These are phyloP conservation scores for Alloscopus bannaensis DNA, from an alignment of 2,888 invertebrate genomes.

Conservation along the genomic window DNA sequence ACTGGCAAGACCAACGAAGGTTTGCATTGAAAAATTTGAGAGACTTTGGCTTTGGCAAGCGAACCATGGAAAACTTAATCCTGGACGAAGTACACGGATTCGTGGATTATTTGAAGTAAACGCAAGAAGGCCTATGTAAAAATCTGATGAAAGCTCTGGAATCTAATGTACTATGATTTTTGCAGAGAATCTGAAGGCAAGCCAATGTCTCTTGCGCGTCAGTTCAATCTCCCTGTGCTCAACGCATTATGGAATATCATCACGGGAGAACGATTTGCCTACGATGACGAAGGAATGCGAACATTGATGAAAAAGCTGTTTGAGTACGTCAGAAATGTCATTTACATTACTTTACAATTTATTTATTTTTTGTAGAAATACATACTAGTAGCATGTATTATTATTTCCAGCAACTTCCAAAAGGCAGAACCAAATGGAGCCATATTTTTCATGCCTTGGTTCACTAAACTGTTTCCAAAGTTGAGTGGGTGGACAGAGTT, in stretches of 20 bases:
- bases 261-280: conserved; percentile 60
- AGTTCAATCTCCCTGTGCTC: conserved; percentile 39
- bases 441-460: conserved; percentile 59
- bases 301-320: conserved; percentile 60
- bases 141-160: neutral
- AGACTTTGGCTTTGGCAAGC: conserved; percentile 60
- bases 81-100: conserved; percentile 33
- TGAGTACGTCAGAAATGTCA: neutral
- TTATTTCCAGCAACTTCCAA: conserved; percentile 35
- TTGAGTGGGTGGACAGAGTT: conserved; percentile 38
- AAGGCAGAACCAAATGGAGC: conserved; percentile 29
- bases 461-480: conserved; percentile 32
- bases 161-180: neutral
- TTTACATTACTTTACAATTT: neutral
- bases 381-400: neutral
- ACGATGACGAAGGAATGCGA: conserved; percentile 59
- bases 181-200: neutral
- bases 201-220: neutral
- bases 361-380: too few relatives aligned
- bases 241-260: conserved; percentile 64
- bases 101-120: conserved; percentile 47
- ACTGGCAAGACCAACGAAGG: conserved; percentile 55
- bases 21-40: conserved; percentile 58
- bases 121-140: conserved; percentile 9
- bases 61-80: conserved; percentile 34